Conservation (phyloP, 2,797 vertebrate genomes). For the Siniperca scherzeri region DNA sequence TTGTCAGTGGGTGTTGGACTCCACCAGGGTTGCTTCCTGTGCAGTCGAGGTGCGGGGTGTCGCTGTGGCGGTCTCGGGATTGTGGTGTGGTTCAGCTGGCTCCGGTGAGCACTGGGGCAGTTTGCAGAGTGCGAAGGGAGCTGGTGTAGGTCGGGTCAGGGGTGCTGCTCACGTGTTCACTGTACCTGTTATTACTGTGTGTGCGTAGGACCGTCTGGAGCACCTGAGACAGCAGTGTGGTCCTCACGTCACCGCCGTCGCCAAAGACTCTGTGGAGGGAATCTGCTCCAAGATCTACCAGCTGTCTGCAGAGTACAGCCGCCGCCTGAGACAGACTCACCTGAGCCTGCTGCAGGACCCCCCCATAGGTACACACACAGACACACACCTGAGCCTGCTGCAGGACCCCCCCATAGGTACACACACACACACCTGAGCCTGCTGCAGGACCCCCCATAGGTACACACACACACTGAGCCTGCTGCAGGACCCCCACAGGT, state of each 20-base stretch:
- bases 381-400: slow-evolving; percentile 86
- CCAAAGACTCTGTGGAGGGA: slow-evolving; percentile 97
- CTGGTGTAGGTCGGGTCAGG: too few relatives aligned
- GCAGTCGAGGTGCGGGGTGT: too few relatives aligned
- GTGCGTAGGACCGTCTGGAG: slow-evolving; percentile 93
- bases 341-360: slow-evolving; percentile 93
- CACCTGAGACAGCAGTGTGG: slow-evolving; percentile 96
- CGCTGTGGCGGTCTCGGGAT: too few relatives aligned
- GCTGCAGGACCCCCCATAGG: slow-evolving; percentile 78
- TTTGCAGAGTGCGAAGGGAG: too few relatives aligned
- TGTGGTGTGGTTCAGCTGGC: too few relatives aligned
- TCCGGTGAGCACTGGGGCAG: too few relatives aligned
- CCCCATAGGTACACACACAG: slow-evolving; percentile 85
- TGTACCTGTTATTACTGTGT: not conserved
- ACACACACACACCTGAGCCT: slow-evolving; percentile 77
- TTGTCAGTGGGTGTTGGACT: too few relatives aligned
- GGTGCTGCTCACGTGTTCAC: too few relatives aligned
- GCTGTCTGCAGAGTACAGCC: slow-evolving; percentile 95
- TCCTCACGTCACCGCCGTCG: slow-evolving; percentile 93
- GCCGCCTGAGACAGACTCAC: slow-evolving; percentile 93
- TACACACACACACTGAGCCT: slow-evolving; percentile 49
- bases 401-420: slow-evolving; percentile 78
- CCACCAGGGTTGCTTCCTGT: too few relatives aligned
- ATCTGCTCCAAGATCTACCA: slow-evolving; percentile 99
- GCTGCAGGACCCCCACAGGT: not conserved